Base-by-base conservation (phyloP, 2,888 invertebrate genomes). In the Aporophyla lueneburgensis region DNA sequence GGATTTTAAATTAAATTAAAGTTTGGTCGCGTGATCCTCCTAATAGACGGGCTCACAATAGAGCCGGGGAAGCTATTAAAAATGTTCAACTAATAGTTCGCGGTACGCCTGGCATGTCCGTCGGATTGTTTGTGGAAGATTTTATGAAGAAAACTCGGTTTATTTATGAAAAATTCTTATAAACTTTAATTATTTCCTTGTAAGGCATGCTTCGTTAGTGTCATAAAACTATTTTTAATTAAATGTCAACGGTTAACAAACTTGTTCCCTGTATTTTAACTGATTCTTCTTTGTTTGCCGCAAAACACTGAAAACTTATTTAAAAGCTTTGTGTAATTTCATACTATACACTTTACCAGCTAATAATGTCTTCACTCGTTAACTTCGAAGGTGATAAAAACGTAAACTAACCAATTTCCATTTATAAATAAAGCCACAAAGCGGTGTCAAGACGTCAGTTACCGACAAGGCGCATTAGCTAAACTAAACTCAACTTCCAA, bases 1-100 rank as follows among this genome's bases (percentile, higher is more conserved):
- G 78, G 70, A 72, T 77, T 79, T 77, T 40, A 88, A 88, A 88
- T 81, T 82, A 78, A 87, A 88, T 87, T 88, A 78, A 88, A 84
- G 65, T 84, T 84, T 56, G 69, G 72, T 80, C 77, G 80, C 77
- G 75, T 70, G 86, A 82, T 69, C 82, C 74, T 43, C 12, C 77
- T 81, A 81, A 76, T 85, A 85, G 86, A 70, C 73, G 66, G 33
- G 77, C 74, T 76, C 56, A 59, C 75, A 80, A 80, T 76, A 87
- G 68, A 75, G 27, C 63, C 74, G 78, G 70, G 43, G 76, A 81
- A 84, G 62, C 73, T 86, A 88, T 86, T 88, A 84, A 88, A 87
- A 80, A 75, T 81, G 77, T 83, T 79, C 56, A 75, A 74, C 71
- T 66, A 77, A 82, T 81, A 74, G 85, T 77, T 85, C 9, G 58